Conservation (phyloP, 1,140 invertebrate genomes). For the Drosophila mauritiana region DNA sequence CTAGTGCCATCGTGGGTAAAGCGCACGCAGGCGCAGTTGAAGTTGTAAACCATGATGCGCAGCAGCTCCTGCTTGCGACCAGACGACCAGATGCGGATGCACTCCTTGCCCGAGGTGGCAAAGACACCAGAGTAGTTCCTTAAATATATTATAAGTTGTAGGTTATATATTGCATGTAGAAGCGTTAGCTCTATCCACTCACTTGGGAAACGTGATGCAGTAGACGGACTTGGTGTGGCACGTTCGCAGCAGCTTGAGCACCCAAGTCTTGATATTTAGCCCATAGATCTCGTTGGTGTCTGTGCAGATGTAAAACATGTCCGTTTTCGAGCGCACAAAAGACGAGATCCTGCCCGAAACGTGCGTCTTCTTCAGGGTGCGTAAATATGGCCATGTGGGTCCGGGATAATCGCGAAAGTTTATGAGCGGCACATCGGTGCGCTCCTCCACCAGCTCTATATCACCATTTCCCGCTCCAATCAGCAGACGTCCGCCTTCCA, state of each 20-base stretch:
- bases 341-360: conserved; percentile 89
- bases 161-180: too few relatives aligned
- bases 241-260: conserved; percentile 89
- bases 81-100: conserved; percentile 93
- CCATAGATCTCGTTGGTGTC: conserved; percentile 92
- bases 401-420: conserved; percentile 85
- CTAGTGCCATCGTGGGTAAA: conserved; percentile 92
- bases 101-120: conserved; percentile 92
- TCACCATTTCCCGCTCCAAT: conserved; percentile 94
- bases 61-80: conserved; percentile 91
- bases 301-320: conserved; percentile 90
- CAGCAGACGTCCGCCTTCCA: conserved; percentile 88
- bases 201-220: conserved; percentile 93
- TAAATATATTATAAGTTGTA: neutral
- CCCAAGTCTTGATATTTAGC: conserved; percentile 89
- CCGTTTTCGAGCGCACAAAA: conserved; percentile 86
- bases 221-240: conserved; percentile 93
- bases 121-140: conserved; percentile 93
- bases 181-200: conserved; percentile 68
- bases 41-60: conserved; percentile 93
- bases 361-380: conserved; percentile 86
- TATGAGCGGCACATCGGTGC: conserved; percentile 83
- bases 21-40: conserved; percentile 91
- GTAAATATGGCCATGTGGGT: conserved; percentile 86
- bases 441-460: conserved; percentile 89